Base-by-base conservation (phyloP, 2,797 vertebrate genomes). In the Xiphorhynchus erythropygius region DNA sequence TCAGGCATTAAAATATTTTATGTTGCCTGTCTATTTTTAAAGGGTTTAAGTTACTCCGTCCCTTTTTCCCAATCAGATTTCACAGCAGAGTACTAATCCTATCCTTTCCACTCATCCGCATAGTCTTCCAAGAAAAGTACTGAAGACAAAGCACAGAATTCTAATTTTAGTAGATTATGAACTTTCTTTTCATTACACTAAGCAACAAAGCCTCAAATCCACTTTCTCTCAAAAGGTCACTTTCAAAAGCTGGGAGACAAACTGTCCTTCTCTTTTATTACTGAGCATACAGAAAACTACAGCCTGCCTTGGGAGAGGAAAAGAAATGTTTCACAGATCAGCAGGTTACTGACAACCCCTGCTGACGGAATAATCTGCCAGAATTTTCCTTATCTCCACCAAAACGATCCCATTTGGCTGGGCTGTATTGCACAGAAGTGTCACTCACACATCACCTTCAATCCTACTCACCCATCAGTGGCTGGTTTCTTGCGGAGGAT, bases 401-500 rank as follows among this genome's bases (percentile, higher is more conserved):
- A 30, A 57, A 84, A 37, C 4, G 5, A 35, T 7, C 42, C 42
- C 35, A 12, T 41, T 32, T 70, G 84, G 53, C 85, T 1, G 4
- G 81, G 44, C 47, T 16, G 59, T 37, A 22, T 0, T 13, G 24
- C 57, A 24, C 7, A 8, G 11, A 32, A 69, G 12, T 10, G 28
- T 32, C 67, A 16, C 9, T 77, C 41, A 9, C 3, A 3, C 1
- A 37, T 53, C 49, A 79, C 16, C n/a, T 44, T 27, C 30, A 39
- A 13, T 4, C 28, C 41, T 65, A 97, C 98, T 98, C 94, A 99
- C 99, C 99, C 98, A 85, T 99, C 99, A 5, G 98, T 98, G 84
- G 99, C 95, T 12, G 99, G 99, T 63, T 99, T 99, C 98, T 99
- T 99, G 73, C 99, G 99, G 18, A 99, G 99, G 96, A 99, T 99